Conservation (phyloP, 2,888 invertebrate genomes). For the Tryphoninae sp. region DNA sequence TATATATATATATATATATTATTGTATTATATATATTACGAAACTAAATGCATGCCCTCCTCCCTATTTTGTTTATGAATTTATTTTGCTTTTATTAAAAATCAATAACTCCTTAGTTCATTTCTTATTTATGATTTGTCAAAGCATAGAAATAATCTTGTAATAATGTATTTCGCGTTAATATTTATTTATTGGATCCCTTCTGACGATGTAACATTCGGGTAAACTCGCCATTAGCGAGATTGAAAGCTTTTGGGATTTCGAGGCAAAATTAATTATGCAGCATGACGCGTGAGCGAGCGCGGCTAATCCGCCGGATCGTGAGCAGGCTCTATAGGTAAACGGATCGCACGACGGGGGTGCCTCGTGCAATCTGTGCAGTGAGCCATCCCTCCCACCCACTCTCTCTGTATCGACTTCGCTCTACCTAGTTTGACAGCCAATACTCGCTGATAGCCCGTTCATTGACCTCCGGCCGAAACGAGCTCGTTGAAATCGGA, state of each 20-base stretch:
- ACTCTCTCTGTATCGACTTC: slow-evolving; percentile 18
- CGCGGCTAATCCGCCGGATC: slow-evolving; percentile 55
- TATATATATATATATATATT: no score
- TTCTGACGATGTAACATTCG: background rate
- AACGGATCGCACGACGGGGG: slow-evolving; percentile 42
- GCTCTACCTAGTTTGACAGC: slow-evolving; percentile 38
- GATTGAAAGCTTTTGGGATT: slow-evolving; percentile 57
- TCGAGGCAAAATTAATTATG: slow-evolving; percentile 59
- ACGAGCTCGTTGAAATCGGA: slow-evolving; percentile 39
- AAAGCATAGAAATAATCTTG: no score
- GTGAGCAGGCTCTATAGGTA: slow-evolving; percentile 40
- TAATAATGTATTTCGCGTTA: no score
- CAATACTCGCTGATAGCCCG: slow-evolving; percentile 53
- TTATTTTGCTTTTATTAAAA: no score
- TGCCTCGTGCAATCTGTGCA: slow-evolving; percentile 48
- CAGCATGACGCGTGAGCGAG: slow-evolving; percentile 54
- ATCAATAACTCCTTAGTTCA: no score
- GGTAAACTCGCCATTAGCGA: slow-evolving; percentile 48
- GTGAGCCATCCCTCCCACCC: slow-evolving; percentile 30
- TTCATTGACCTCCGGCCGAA: slow-evolving; percentile 54
- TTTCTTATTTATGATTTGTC: no score
- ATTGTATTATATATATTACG: no score
- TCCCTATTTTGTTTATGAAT: no score
- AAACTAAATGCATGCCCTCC: no score
- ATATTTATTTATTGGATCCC: background rate